Evolutionary conservation across 2,888 invertebrate genomes (phyloP).

Genomic region (Lycia hirtaria): DNA sequence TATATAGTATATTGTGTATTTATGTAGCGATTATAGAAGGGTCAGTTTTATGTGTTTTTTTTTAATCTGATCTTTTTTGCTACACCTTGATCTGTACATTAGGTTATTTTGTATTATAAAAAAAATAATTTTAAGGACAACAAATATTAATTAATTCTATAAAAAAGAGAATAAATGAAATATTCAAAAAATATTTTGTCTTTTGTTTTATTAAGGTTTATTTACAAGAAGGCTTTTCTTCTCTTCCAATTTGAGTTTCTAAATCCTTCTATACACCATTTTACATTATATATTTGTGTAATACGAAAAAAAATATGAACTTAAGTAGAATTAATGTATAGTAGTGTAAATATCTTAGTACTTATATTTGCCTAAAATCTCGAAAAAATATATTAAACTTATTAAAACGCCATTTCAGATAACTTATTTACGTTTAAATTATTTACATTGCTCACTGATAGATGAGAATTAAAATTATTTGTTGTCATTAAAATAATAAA

Average conservation of each 20-base stretch:
- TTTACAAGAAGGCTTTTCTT: conserved; percentile 1
- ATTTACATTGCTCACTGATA: too few species aligned
- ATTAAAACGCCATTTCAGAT: too few species aligned
- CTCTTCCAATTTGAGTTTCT: conserved; percentile 4
- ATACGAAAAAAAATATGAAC: neutral
- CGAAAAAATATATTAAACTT: too few species aligned
- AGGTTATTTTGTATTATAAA: conserved; percentile 28
- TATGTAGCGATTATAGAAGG: conserved; percentile 32
- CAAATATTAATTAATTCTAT: conserved; percentile 32
- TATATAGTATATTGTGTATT: conserved; percentile 5
- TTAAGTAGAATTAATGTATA: neutral
- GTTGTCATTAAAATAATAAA: conserved; percentile 34
- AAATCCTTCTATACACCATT: neutral
- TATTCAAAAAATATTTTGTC: conserved; percentile 14
- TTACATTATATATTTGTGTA: neutral
- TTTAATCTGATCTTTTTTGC: conserved; percentile 39
- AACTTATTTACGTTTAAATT: too few species aligned
- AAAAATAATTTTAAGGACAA: conserved; percentile 38
- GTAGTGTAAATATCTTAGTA: too few species aligned
- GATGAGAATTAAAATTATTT: conserved; percentile 21
- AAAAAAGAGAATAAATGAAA: conserved; percentile 16
- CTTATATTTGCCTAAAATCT: too few species aligned
- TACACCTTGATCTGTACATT: conserved; percentile 38
- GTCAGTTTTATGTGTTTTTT: conserved; percentile 40
- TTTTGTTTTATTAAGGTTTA: conserved; percentile 25